These are phyloP conservation scores for Botia almorhae DNA, from an alignment of 2,797 vertebrate genomes.

Conservation along the genomic window DNA sequence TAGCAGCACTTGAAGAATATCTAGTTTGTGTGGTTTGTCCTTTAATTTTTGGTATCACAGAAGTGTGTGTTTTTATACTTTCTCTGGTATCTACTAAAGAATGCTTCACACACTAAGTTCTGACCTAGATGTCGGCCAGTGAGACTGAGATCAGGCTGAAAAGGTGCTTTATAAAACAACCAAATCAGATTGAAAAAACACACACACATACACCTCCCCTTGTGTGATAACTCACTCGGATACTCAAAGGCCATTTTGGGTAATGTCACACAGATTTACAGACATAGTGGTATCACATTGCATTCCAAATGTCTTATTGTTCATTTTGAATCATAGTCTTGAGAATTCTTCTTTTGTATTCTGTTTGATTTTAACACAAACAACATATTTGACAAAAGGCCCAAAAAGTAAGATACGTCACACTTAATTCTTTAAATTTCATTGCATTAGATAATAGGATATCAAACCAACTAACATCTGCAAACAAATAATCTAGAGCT, in stretches of 20 bases:
- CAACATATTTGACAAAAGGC: too few relatives aligned
- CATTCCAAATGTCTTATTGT: too few relatives aligned
- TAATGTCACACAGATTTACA: background rate
- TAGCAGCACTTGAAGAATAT: background rate
- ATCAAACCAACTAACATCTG: too few relatives aligned
- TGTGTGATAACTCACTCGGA: background rate
- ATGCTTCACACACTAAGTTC: conserved; percentile 40
- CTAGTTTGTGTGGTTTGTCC: background rate
- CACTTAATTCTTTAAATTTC: too few relatives aligned
- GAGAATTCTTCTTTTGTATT: background rate
- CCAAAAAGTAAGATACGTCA: too few relatives aligned
- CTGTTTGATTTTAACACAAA: background rate
- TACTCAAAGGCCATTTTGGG: conserved; percentile 7
- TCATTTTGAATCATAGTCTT: background rate
- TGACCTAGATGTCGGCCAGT: conserved; percentile 40
- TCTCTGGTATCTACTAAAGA: conserved; percentile 1
- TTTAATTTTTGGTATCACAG: background rate
- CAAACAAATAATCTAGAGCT: too few relatives aligned
- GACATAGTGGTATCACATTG: background rate
- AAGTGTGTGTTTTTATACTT: background rate
- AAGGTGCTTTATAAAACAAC: conserved; percentile 15
- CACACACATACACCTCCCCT: too few relatives aligned
- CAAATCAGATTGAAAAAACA: background rate
- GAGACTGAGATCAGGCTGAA: conserved; percentile 43
- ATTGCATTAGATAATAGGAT: too few relatives aligned